Evolutionary conservation across 2,888 invertebrate species (phyloP), one percentile per base, ranked within the genome.

Genomic region (Pseudoips prasinana): DNA sequence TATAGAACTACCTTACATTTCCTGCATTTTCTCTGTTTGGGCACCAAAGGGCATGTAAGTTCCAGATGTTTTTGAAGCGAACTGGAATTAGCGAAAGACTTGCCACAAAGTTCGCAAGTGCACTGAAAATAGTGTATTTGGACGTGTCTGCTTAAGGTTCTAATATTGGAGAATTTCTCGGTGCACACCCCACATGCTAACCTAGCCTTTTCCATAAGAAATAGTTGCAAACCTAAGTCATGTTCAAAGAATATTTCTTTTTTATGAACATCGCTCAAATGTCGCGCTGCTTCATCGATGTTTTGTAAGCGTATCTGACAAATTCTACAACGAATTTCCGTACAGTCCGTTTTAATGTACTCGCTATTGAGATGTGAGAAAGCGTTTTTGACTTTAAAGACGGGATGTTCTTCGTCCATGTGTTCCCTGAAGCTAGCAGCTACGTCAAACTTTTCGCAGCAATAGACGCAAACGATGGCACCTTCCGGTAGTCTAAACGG

Each of bases 401-500:
- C 58, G 10, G 51, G 18, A 31, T 75, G 75, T 7, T 59, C 54
- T n/a, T 42, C 37, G 2, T 49, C 34, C 64, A 70, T 64, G 33
- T 73, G 72, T 2, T 44, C 30, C 18, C 72, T 55, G 39, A 67
- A 73, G 10, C 36, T 10, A 1, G 55, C 33, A 2, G 73, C 61
- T n/a, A 67, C 61, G 0, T 54, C 44, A 39, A 53, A 71, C 3
- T 43, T 48, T 22, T 66, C 64, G 29, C 53, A 57, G 48, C 75
- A 75, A 46, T 67, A 70, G 11, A 71, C 64, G 58, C 75, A 75
- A 45, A 67, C 64, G 44, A 71, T 48, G 11, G 57, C 48, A 32
- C 57, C 55, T 38, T 63, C 64, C 17, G 73, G 70, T 33, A 72
- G 56, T 54, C 67, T 64, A 65, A 77, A 77, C 9, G 75, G 75